Base-by-base conservation (phyloP, 1,140 invertebrate species). In the Scaptodrosophila lebanonensis region DNA sequence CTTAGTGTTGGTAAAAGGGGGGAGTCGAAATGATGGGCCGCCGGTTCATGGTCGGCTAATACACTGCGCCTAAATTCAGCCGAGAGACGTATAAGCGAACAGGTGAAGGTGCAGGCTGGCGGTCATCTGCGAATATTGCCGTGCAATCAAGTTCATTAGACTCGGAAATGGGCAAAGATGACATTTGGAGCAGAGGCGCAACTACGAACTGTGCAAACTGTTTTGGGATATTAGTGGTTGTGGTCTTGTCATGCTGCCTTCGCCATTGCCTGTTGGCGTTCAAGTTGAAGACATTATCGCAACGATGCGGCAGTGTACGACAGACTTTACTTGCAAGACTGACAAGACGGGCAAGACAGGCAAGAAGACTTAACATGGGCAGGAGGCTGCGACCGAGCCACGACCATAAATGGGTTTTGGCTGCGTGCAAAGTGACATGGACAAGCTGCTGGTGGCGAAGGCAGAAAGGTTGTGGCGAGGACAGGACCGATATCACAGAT, bases 351-450 rank as follows among this genome's bases (percentile, higher is more conserved):
- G 15, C 16, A 20, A 25, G 29, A 43, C n/a, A 15, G 12, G 27
- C 9, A 38, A 32, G 45, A 51, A 33, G 40, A 20, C 39, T 16
- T 8, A 3, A 29, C n/a, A 15, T 45, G 42, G 44, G 38, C 52
- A 69, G 58, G 29, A 40, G n/a, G n/a, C n/a, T 53, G 66, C 60
- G 54, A 51, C 53, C 53, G 12, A 56, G n/a, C 35, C 49, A 39
- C 8, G 39, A 64, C 72, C 73, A 73, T 77, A 77, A 77, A 71
- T 73, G 60, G 64, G 68, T 70, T 63, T 57, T 11, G 71, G 40
- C 40, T 40, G 58, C 57, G 48, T 66, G 47, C 45, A 40, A 57
- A 54, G 51, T 79, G 73, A 79, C 67, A 79, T 58, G 29, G 22
- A 61, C 64, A 79, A 60, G 68, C 68, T 61, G 63, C 39, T 47